Evolutionary conservation across 2,888 invertebrate species (phyloP), one percentile per base, ranked within the genome.

Genomic region (Nasonia oneida): DNA sequence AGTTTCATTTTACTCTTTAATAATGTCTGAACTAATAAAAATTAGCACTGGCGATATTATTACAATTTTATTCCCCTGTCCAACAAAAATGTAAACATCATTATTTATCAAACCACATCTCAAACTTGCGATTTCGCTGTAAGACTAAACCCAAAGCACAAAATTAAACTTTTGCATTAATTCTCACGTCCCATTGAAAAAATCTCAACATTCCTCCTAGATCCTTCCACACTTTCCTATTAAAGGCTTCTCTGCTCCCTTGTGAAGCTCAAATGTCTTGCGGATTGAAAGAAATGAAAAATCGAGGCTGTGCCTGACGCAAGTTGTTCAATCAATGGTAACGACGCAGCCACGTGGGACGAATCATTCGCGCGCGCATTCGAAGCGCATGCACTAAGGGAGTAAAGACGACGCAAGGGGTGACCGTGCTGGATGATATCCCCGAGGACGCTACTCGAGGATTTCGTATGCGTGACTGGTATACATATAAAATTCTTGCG

Each of bases 291-390:
- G 87, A 80, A 83, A 86, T 88, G 87, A 81, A 88, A 87, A 89
- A 87, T 89, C 89, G 89, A 90, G 89, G 89, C 90, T 90, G 88
- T 86, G 87, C 89, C 87, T 90, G 89, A 90, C 73, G 73, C 42
- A 73, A 73, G 57, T 61, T 15, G 57, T n/a, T 61, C 2, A 23
- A 42, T n/a, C n/a, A 15, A 18, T 2, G 18, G 37, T 73, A 73
- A 47, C 39, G 23, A 8, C n/a, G 42, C 3, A 5, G 12, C 3
- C 42, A 33, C 33, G 67, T 33, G 67, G 29, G 33, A 67, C 67
- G 67, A 67, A 14, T 29, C 29, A 29, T n/a, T 61, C 10, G 33
- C 29, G 12, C 29, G 33, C 33, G 14, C 67, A 33, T 67, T 29
- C 67, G 67, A 67, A 67, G n/a, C 61, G 18, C 53, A 53, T 18